Evolutionary conservation across 2,888 invertebrate genomes (phyloP), one percentile per base, ranked within the genome.

Genomic region (Catonia carolina): DNA sequence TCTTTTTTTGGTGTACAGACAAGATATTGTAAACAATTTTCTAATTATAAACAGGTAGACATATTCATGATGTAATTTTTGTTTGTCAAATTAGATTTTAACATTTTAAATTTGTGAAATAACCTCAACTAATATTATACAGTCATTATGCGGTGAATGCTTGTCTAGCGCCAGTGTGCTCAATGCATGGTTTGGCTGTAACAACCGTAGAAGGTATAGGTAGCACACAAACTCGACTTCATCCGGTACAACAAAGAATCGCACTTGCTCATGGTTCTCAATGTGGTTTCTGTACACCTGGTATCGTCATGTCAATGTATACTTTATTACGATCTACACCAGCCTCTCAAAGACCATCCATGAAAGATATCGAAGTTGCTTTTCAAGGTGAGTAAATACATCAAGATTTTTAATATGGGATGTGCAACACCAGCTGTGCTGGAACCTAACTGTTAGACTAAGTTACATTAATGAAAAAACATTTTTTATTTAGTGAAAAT

Each of bases 221-320:
- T 2, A 89, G 85, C 53, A 85, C 85, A 0, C 81, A 79, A 71
- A 84, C 83, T 1, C 81, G 79, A 59, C 75, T 93, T 20, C 93
- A 94, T 72, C 88, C 93, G 0, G 86, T 89, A 0, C 94, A 94
- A 75, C 89, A 91, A 68, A 77, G 91, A 62, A 80, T 95, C 62
- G 92, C 92, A 0, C 88, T 88, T 73, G 81, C 90, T 0, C 94
- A 96, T 68, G 96, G 96, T 0, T 90, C 94, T 0, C 96, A 96
- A 72, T 96, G 96, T 70, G 95, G 95, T 1, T 95, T 92, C 71
- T 95, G 94, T 67, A 95, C 95, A 0, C 95, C 95, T 0, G 96
- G 96, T 23, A 92, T 97, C 61, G 90, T 97, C 0, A 97, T 97
- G 96, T 94, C 95, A 1, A 93, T 96, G 92, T 96, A 95, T 68